Evolutionary conservation across 2,888 invertebrate genomes (phyloP).

Genomic region (Melipona beecheii): DNA sequence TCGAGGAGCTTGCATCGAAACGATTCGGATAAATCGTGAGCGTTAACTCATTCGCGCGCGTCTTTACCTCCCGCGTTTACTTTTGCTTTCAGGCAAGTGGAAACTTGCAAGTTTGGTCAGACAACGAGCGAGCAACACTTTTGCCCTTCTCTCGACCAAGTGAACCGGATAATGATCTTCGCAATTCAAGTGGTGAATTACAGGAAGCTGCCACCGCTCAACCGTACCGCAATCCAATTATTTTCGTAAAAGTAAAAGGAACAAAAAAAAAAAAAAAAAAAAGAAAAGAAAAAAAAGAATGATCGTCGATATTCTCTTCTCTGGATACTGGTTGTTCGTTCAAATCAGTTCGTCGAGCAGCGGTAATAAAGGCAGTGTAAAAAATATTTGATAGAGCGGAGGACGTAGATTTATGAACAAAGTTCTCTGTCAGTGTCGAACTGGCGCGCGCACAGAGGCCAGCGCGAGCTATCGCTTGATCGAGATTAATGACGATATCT

Average conservation of each 20-base stretch:
- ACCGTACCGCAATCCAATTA: no score
- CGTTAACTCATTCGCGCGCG: not conserved
- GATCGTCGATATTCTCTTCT: not conserved
- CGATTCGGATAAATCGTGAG: not conserved
- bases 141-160: not conserved
- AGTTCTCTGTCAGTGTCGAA: conserved; percentile 59
- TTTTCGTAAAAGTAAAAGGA: no score
- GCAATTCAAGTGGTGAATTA: not conserved
- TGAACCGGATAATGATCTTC: conserved; percentile 10
- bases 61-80: not conserved
- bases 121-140: conserved; percentile 5
- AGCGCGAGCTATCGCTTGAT: conserved; percentile 57
- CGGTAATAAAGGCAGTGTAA: conserved; percentile 12
- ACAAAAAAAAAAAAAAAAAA: no score
- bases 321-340: no score
- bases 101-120: conserved; percentile 20
- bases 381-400: conserved; percentile 26
- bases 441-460: conserved; percentile 26
- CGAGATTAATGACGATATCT: conserved; percentile 66
- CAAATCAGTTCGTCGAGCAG: not conserved
- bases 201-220: not conserved
- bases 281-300: no score
- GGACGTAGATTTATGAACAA: conserved; percentile 66
- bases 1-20: not conserved
- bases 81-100: conserved; percentile 11